These are phyloP conservation scores for Nesidiocoris tenuis DNA, from an alignment of 2,888 invertebrate species.

Conservation along the genomic window DNA sequence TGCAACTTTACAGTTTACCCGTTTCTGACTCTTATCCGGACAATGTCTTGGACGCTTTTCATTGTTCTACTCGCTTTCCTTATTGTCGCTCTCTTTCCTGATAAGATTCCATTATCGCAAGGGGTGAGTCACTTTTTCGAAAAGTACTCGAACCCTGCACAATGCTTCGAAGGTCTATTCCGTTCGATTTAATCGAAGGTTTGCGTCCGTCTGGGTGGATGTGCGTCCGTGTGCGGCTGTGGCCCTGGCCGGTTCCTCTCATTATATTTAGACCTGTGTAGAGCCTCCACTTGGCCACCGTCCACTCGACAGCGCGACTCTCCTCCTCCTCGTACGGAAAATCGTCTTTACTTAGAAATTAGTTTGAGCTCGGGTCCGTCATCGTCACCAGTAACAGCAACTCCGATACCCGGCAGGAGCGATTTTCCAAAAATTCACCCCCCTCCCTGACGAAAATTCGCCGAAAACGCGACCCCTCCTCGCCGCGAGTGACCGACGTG, in stretches of 20 bases:
- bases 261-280: slow-evolving; percentile 34
- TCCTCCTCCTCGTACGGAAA: background rate
- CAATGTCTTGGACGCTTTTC: no score
- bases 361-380: slow-evolving; percentile 42
- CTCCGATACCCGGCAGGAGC: slow-evolving; percentile 17
- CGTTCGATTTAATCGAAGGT: background rate
- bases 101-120: no score
- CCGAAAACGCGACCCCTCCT: slow-evolving; percentile 10
- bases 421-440: slow-evolving; percentile 8
- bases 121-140: no score
- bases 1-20: no score
- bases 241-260: background rate
- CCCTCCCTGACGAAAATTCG: slow-evolving; percentile 22
- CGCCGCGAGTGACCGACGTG: slow-evolving; percentile 21
- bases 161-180: no score
- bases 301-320: slow-evolving; percentile 11
- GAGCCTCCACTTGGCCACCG: slow-evolving; percentile 22
- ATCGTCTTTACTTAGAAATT: slow-evolving; percentile 43
- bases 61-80: no score
- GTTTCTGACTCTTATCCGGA: no score
- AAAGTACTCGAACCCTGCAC: no score
- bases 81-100: no score
- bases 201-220: no score
- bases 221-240: background rate
- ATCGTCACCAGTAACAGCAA: slow-evolving; percentile 1